Conservation (phyloP, 2,797 vertebrate species). For the Serranus cabrilla region DNA sequence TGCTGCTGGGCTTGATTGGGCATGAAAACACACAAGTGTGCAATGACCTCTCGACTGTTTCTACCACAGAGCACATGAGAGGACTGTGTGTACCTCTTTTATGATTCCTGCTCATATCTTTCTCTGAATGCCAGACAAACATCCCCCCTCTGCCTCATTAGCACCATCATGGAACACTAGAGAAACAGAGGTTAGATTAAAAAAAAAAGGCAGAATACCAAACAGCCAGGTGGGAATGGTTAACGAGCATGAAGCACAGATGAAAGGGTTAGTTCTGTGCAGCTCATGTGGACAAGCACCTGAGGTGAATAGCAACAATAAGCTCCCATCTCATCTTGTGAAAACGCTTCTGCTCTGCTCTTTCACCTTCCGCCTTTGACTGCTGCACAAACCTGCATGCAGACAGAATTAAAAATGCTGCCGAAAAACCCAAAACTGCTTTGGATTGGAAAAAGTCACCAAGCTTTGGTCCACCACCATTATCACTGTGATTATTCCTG, state of each 20-base stretch:
- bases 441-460: too few species aligned
- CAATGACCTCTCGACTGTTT: constrained; percentile 67
- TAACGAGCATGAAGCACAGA: constrained; percentile 80
- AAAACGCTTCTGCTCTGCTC: constrained; percentile 9
- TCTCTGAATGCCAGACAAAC: constrained; percentile 45
- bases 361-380: neutral
- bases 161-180: constrained; percentile 42
- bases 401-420: neutral
- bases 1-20: constrained; percentile 75
- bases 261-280: constrained; percentile 76
- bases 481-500: too few species aligned
- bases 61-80: constrained; percentile 32
- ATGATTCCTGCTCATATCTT: constrained; percentile 39
- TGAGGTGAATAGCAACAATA: constrained; percentile 64
- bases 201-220: constrained; percentile 51
- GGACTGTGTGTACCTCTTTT: constrained; percentile 16
- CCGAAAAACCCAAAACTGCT: too few species aligned
- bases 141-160: constrained; percentile 57
- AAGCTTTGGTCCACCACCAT: too few species aligned
- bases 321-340: constrained; percentile 10
- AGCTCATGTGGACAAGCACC: constrained; percentile 63
- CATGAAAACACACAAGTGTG: constrained; percentile 73
- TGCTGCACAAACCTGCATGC: neutral
- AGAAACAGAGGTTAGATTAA: constrained; percentile 52
- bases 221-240: constrained; percentile 73